phyloP scores from a whole-genome alignment of 2,113 vertebrate species.

The Osmerus eperlanus region DNA sequence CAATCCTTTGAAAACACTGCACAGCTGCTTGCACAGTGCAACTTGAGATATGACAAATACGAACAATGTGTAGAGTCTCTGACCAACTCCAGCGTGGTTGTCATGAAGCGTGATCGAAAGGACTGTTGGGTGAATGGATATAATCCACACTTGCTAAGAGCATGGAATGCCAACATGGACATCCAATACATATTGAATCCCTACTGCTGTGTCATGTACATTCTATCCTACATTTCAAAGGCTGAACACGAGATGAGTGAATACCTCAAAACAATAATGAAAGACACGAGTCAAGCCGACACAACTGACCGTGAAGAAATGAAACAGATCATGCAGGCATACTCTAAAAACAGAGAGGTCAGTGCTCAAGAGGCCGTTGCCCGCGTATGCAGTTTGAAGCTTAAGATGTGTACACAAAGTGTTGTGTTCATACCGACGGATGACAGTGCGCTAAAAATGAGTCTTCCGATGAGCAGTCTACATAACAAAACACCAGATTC shows the following conservation, averaged over 20 bases:
- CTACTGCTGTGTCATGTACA: constrained; percentile 17
- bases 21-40: not conserved
- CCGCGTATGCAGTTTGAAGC: constrained; percentile 14
- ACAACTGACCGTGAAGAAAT: constrained; percentile 18
- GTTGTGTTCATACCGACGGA: constrained; percentile 19
- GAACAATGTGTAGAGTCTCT: not conserved
- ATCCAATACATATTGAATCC: constrained; percentile 20
- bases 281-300: not conserved
- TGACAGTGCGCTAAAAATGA: constrained; percentile 32
- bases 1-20: too few relatives aligned
- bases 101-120: constrained; percentile 12
- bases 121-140: constrained; percentile 12
- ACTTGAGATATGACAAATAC: constrained; percentile 9
- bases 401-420: not conserved
- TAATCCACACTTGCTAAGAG: constrained; percentile 8
- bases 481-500: constrained; percentile 12
- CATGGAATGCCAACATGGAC: constrained; percentile 14
- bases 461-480: constrained; percentile 7
- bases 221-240: constrained; percentile 25
- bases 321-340: constrained; percentile 26
- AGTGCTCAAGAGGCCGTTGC: constrained; percentile 28
- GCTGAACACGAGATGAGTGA: constrained; percentile 35
- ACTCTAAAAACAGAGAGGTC: constrained; percentile 7
- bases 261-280: constrained; percentile 6
- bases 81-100: not conserved